Percentiles rank a stretch among this genome's conserved stretches.
Conservation (phyloP, 2,888 invertebrate genomes). For the Cephus pulcher region DNA sequence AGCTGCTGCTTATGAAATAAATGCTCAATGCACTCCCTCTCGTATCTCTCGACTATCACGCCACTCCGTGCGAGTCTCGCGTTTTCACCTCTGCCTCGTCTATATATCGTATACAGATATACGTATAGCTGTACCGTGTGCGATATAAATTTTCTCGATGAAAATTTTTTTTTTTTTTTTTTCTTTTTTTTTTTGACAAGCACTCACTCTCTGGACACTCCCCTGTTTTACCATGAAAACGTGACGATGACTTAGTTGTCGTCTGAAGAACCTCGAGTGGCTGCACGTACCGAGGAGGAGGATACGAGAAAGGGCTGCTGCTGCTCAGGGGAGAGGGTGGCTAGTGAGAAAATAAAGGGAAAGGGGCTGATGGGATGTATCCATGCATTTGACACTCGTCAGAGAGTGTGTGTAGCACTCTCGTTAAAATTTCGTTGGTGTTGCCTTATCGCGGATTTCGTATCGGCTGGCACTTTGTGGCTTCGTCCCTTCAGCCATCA, state of each 20-base stretch:
- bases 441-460: neutral
- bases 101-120: neutral
- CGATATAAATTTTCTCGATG: neutral
- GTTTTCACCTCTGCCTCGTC: neutral
- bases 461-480: neutral
- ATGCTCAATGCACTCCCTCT: constrained; percentile 33
- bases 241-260: neutral
- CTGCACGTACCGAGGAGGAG: neutral
- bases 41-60: constrained; percentile 29
- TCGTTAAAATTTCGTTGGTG: neutral
- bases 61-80: constrained; percentile 4
- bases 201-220: neutral
- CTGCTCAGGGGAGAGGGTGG: neutral
- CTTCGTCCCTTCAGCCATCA: neutral
- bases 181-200: neutral
- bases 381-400: neutral
- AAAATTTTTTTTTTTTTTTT: neutral
- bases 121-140: too few species aligned
- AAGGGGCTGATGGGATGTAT: neutral
- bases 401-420: neutral
- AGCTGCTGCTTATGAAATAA: constrained; percentile 63
- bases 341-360: neutral
- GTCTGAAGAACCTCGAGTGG: neutral
- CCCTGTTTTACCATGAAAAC: neutral
- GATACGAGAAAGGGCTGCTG: neutral